Percentiles rank a stretch among this genome's conserved stretches.
Conservation (phyloP, 2,113 vertebrate genomes). For the Psammodynastes pulverulentus region DNA sequence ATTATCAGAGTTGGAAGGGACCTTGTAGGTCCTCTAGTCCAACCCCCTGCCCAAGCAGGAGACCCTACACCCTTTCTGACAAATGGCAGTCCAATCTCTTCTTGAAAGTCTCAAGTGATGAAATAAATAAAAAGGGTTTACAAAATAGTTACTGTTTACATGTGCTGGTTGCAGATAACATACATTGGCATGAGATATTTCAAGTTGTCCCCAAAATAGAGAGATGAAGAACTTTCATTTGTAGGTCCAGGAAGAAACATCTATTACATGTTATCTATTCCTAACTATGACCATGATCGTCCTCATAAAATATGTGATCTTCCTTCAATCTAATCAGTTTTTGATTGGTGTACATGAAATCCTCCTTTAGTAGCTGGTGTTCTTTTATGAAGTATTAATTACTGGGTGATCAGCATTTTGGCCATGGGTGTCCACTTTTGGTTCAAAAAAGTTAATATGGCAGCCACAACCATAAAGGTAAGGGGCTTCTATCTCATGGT, state of each 20-base stretch:
- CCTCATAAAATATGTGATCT: not conserved
- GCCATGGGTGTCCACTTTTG: not conserved
- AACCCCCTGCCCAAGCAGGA: too few species aligned
- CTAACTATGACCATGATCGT: not conserved
- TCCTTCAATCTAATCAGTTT: not conserved
- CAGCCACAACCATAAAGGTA: not conserved
- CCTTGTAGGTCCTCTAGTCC: too few species aligned
- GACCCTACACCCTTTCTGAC: too few species aligned
- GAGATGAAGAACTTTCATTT: not conserved
- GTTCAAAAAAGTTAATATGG: not conserved
- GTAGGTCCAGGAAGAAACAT: not conserved
- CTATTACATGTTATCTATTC: not conserved
- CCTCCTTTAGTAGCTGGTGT: not conserved
- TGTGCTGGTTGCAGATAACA: not conserved
- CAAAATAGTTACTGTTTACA: not conserved
- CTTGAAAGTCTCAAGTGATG: too few species aligned
- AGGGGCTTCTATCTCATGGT: not conserved
- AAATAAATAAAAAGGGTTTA: not conserved
- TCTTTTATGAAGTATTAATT: not conserved
- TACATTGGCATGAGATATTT: not conserved
- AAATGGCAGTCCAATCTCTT: too few species aligned
- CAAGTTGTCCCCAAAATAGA: not conserved
- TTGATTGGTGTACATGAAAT: not conserved
- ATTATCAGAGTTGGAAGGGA: too few species aligned
- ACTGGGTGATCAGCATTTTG: not conserved